Percentiles rank a stretch among this genome's conserved stretches.
Evolutionary conservation across 2,888 invertebrate genomes (phyloP).

Genomic region (Hypercompe scribonia): DNA sequence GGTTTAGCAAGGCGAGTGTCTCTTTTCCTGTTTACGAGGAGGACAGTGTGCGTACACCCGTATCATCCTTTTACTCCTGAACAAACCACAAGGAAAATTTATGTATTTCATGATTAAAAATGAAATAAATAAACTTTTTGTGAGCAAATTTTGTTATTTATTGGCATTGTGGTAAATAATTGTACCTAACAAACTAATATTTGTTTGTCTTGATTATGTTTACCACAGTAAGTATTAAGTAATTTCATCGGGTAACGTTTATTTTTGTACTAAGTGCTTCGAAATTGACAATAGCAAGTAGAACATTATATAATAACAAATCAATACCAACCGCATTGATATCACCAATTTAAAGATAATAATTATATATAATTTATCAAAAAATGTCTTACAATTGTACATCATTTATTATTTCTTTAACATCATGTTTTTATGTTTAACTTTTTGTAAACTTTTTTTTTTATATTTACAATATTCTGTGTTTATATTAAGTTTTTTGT

Average conservation of each 20-base stretch:
- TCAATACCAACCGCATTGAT: neutral
- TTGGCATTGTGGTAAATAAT: neutral
- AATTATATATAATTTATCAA: constrained; percentile 10
- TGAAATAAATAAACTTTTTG: constrained; percentile 18
- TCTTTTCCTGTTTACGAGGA: constrained; percentile 76
- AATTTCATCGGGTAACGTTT: neutral
- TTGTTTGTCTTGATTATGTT: constrained; percentile 9
- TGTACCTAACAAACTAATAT: neutral
- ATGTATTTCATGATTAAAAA: constrained; percentile 66
- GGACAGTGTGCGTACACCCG: constrained; percentile 77
- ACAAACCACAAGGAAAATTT: constrained; percentile 77
- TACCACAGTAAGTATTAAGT: neutral
- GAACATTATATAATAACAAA: constrained; percentile 9
- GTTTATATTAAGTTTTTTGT: neutral
- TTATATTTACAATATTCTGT: neutral
- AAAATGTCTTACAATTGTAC: neutral
- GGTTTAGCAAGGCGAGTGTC: constrained; percentile 78
- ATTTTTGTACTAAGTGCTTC: neutral
- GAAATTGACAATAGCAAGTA: neutral
- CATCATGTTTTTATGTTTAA: neutral
- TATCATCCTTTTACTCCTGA: constrained; percentile 81
- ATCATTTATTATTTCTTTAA: neutral
- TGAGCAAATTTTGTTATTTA: neutral
- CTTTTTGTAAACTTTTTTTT: neutral
- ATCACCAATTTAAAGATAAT: constrained; percentile 3